A percentile compares a stretch with the other conserved stretches of the same genome.
Conservation (phyloP, 2,113 vertebrate species). For the Platysternon megacephalum region DNA sequence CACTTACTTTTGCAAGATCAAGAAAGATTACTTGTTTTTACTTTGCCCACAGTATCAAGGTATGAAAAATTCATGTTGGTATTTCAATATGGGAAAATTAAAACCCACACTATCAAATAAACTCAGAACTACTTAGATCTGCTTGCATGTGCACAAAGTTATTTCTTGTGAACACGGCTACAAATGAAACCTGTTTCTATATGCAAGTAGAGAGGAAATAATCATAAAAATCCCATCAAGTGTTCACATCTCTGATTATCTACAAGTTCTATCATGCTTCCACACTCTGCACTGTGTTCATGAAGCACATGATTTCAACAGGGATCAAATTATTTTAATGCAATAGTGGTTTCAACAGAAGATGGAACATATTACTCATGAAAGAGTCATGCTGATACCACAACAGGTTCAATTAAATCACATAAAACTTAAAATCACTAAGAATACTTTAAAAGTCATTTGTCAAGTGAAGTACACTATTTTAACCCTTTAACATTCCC, state of each 20-base stretch:
- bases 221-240: background rate
- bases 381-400: background rate
- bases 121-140: background rate
- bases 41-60: background rate
- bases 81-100: background rate
- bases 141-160: background rate
- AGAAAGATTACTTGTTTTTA: background rate
- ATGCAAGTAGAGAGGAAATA: background rate
- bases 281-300: background rate
- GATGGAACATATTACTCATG: background rate
- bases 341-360: background rate
- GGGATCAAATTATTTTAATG: background rate
- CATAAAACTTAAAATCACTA: background rate
- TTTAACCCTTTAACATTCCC: background rate
- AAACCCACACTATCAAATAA: background rate
- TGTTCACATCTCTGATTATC: background rate
- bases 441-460: background rate
- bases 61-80: background rate
- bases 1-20: background rate
- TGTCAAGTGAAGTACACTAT: accelerated
- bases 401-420: background rate
- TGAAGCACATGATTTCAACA: background rate
- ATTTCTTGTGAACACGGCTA: background rate
- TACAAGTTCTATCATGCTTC: background rate
- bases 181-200: background rate